Conservation (phyloP, 2,888 invertebrate species). For the Nysson spinosus region DNA sequence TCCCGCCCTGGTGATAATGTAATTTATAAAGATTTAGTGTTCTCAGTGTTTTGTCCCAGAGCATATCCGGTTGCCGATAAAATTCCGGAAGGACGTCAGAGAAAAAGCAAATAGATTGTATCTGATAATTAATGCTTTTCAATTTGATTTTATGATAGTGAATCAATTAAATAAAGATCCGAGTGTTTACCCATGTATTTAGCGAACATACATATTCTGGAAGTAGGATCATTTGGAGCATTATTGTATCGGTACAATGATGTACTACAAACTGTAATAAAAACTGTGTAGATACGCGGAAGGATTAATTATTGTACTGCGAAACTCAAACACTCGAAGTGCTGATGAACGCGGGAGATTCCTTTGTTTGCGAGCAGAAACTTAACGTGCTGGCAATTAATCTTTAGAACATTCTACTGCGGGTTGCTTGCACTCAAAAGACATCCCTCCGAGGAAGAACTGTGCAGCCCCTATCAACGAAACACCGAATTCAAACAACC, state of each 20-base stretch:
- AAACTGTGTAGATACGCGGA: constrained; percentile 36
- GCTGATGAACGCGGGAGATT: constrained; percentile 42
- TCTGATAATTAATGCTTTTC: no score
- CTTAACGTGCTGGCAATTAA: constrained; percentile 55
- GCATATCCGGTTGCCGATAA: no score
- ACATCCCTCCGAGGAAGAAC: constrained; percentile 11
- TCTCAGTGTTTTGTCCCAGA: not conserved
- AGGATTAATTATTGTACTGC: constrained; percentile 45
- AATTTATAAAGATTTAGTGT: constrained; percentile 27
- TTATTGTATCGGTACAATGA: no score
- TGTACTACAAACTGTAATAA: no score
- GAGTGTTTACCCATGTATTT: no score
- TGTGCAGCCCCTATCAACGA: constrained; percentile 6
- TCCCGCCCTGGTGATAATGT: constrained; percentile 20
- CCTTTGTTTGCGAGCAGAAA: constrained; percentile 58
- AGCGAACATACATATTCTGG: no score
- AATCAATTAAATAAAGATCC: no score
- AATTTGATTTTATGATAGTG: no score
- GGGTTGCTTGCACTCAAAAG: constrained; percentile 53
- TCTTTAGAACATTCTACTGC: constrained; percentile 60
- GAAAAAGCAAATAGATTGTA: no score
- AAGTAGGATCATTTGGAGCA: no score
- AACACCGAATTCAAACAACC: no score
- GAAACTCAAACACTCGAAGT: constrained; percentile 44
- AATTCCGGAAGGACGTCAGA: no score